Base-by-base conservation (phyloP, 2,888 invertebrate species). In the Oxytorus armatus region DNA sequence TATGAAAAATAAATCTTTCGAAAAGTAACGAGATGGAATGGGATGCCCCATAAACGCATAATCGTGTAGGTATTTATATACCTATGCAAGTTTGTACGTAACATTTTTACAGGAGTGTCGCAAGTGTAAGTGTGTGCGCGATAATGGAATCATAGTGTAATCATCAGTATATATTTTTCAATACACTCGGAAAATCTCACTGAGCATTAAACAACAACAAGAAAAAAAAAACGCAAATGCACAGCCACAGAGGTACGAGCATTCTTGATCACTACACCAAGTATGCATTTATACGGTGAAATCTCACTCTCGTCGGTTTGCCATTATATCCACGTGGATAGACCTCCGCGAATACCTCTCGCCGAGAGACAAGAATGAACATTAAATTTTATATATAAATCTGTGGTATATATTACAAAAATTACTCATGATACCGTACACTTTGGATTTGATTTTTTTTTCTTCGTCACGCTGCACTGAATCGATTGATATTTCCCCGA, bases 61-160 rank as follows among this genome's bases (percentile, higher is more conserved):
- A 70, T 1, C 16, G 18, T 11, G n/a, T 11, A 3, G n/a, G 44
- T 47, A 63, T 29, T 63, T 10, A 29, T 44, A 8, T 44, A 25
- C 18, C n/a, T 44, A 7, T 44, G 42, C 23, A 42, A 39, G 25
- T 69, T 69, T n/a, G 44, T 14, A 21, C 21, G 25, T 53, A 53
- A 11, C 51, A 69, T 69, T 44, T 44, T 8, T n/a, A 44, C 29
- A 29, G 16, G 25, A 11, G n/a, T 57, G 69, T 44, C 33, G 69
- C 44, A 57, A 69, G n/a, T 69, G 23, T 44, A 29, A 33, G n/a
- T n/a, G 44, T 69, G 55, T 57, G 44, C 21, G 55, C 29, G 57
- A 44, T 69, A 69, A 69, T 69, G 69, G 69, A 69, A 69, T 69
- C 53, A 53, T 1, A 39, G 53, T 47, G 69, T n/a, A 69, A 69